Evolutionary conservation across 2,113 vertebrate genomes (phyloP), one percentile per base, ranked within the genome.

Genomic region (Riparia riparia): DNA sequence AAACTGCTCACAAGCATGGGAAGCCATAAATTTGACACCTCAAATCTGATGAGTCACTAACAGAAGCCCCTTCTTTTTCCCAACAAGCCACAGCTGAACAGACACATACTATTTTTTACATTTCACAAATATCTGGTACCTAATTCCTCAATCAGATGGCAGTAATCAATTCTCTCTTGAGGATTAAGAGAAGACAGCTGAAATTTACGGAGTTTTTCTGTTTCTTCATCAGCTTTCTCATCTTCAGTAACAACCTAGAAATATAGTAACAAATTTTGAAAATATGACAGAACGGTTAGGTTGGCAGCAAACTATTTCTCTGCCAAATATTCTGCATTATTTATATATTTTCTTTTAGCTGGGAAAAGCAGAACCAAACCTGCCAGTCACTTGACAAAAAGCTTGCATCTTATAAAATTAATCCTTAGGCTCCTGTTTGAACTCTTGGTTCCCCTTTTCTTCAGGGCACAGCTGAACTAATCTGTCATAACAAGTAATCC

Each of bases 131-230:
- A 93, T 93, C 92, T 66, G 82, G 89, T 98, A 99, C 99, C 99
- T 74, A 99, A 98, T 98, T 99, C 97, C 97, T 99, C 99, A 95
- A 99, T 99, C 84, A 99, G 98, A 92, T 99, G 98, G 96, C 98
- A 99, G 98, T 99, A 99, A 97, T 99, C 98, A 65, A 99, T 98
- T 96, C 99, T 98, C 89, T 99, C 99, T 96, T 99, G 99, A 91
- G 99, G 99, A 97, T 98, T 99, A 96, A 99, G 98, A 45, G 99
- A 99, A 78, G 99, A 99, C 80, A 99, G 96, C 97, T 99, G 99
- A 95, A 99, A 99, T 95, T 98, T 98, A 58, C 98, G 98, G 3
- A 96, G 95, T 74, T 98, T 98, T 92, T 97, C 93, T 69, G 94
- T 91, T 94, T 98, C 94, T 70, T 86, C 81, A 61, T 93, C 94